Evolutionary conservation across 2,797 vertebrate species (phyloP).

Genomic region (Acipenser transmontanus): DNA sequence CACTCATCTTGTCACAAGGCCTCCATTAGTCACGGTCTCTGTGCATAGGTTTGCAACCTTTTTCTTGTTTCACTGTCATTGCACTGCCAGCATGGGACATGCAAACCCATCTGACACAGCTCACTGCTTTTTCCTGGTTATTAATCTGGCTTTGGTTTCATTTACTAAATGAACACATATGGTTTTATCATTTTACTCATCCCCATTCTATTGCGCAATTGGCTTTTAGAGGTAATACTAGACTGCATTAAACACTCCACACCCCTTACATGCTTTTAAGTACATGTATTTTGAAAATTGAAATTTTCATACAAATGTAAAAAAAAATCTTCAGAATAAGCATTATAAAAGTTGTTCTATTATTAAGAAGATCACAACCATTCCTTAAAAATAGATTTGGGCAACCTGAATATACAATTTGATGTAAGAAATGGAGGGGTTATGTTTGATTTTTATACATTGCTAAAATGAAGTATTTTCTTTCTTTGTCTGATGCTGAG

Average conservation of each 20-base stretch:
- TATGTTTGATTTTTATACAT: too few relatives aligned
- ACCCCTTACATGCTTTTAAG: not conserved
- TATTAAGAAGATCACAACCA: too few relatives aligned
- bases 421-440: too few relatives aligned
- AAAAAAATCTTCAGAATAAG: too few relatives aligned
- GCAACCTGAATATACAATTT: too few relatives aligned
- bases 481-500: too few relatives aligned
- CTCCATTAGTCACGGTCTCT: slow-evolving; percentile 17
- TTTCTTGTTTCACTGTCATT: slow-evolving; percentile 18
- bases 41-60: not conserved
- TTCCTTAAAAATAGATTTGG: too few relatives aligned
- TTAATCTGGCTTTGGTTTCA: slow-evolving; percentile 8
- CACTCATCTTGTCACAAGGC: not conserved
- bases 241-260: not conserved
- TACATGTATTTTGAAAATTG: not conserved
- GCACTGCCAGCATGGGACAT: slow-evolving; percentile 10
- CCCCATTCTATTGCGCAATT: not conserved
- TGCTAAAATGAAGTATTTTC: too few relatives aligned
- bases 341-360: too few relatives aligned
- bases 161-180: not conserved
- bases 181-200: not conserved
- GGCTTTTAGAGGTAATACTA: slow-evolving; percentile 2
- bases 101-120: slow-evolving; percentile 19
- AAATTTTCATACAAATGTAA: not conserved
- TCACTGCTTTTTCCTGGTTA: slow-evolving; percentile 17